Evolutionary conservation across 2,888 invertebrate species (phyloP).

Genomic region (Rhagophthalmus giganteus): DNA sequence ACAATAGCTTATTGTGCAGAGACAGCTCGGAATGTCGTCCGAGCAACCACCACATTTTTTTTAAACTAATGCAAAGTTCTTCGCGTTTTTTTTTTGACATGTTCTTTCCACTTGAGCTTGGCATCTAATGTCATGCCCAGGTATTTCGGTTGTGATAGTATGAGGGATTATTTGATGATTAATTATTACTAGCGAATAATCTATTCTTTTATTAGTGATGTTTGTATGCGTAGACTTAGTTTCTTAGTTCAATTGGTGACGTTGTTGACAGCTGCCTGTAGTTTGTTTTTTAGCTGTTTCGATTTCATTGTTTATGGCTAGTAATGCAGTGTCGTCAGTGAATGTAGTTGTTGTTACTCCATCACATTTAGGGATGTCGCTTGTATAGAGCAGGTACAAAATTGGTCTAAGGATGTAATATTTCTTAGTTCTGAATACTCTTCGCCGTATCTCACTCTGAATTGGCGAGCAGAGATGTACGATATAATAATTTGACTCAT

Average conservation of each 20-base stretch:
- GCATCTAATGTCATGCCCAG: no score
- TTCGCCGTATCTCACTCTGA: slow-evolving; percentile 16
- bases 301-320: slow-evolving; percentile 9
- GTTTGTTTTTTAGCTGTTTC: slow-evolving; percentile 10
- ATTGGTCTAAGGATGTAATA: slow-evolving; percentile 26
- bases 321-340: slow-evolving; percentile 16
- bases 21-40: slow-evolving; percentile 11
- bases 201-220: no score
- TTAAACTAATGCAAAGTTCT: no score
- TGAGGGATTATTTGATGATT: no score
- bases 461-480: slow-evolving; percentile 18
- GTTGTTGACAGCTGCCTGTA: slow-evolving; percentile 14
- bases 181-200: no score
- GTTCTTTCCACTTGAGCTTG: no score
- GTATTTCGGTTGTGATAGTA: no score
- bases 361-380: slow-evolving; percentile 14
- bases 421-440: slow-evolving; percentile 18
- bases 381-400: slow-evolving; percentile 22
- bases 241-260: no score
- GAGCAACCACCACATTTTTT: slow-evolving; percentile 15
- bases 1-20: slow-evolving; percentile 4
- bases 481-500: slow-evolving; percentile 7
- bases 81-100: no score
- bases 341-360: slow-evolving; percentile 20
- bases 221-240: no score